Conservation (phyloP, 2,888 invertebrate species). For the Chalcosyrphus nemorum region DNA sequence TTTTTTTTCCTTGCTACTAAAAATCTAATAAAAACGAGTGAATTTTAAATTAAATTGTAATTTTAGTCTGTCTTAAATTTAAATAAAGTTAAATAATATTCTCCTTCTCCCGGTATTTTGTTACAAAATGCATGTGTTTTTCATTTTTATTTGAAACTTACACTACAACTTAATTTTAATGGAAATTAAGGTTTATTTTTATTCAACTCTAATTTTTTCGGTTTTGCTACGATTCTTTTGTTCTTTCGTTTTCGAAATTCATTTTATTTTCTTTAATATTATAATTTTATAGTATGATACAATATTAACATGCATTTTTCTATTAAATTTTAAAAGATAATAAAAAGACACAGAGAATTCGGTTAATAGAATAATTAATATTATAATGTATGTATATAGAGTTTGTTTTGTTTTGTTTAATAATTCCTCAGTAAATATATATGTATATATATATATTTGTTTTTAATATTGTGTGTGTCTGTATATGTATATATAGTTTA, state of each 20-base stretch:
- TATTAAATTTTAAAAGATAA: conserved; percentile 56
- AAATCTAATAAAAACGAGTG: not conserved
- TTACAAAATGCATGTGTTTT: conserved; percentile 57
- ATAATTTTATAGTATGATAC: conserved; percentile 60
- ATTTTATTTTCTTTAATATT: conserved; percentile 18
- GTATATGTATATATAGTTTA: conserved; percentile 42
- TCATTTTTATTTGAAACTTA: conserved; percentile 41
- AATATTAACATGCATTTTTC: conserved; percentile 64
- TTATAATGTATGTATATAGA: conserved; percentile 48
- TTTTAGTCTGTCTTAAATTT: conserved; percentile 20
- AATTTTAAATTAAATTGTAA: not conserved
- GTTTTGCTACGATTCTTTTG: conserved; percentile 35
- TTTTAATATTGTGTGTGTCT: conserved; percentile 50
- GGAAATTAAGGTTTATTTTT: conserved; percentile 48
- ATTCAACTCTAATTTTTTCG: conserved; percentile 6
- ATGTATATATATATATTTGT: conserved; percentile 43
- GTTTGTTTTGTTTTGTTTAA: conserved; percentile 45
- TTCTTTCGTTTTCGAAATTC: conserved; percentile 35
- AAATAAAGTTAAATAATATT: conserved; percentile 5
- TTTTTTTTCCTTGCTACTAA: not conserved
- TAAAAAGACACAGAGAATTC: conserved; percentile 71
- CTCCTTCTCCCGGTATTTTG: not conserved
- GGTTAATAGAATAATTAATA: conserved; percentile 77
- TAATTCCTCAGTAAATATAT: conserved; percentile 70
- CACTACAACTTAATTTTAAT: conserved; percentile 66